Evolutionary conservation across 2,888 invertebrate species (phyloP).

Genomic region (Syrista parreyssii): DNA sequence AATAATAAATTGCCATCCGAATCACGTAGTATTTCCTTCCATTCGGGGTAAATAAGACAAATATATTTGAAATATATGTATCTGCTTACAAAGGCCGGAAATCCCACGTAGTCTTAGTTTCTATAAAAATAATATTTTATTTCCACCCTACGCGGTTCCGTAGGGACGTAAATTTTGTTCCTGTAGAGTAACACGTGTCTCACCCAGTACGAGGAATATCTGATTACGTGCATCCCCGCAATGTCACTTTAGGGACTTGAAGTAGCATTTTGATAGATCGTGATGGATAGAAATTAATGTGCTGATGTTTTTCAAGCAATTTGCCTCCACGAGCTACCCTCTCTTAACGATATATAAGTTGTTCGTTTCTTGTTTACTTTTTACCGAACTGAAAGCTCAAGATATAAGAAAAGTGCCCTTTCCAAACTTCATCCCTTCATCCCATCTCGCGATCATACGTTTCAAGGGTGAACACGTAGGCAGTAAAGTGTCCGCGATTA

Average conservation of each 20-base stretch:
- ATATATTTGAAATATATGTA: not conserved
- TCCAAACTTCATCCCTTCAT: not conserved
- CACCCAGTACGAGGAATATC: not conserved
- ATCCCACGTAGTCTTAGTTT: not conserved
- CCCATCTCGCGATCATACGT: not conserved
- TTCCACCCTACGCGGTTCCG: not conserved
- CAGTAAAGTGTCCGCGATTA: conserved; percentile 34
- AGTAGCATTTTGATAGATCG: conserved; percentile 37
- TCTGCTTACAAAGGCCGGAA: not conserved
- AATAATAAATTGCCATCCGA: not conserved
- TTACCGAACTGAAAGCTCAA: not conserved
- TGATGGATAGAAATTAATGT: conserved; percentile 37
- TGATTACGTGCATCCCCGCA: not conserved
- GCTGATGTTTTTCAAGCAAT: conserved; percentile 29
- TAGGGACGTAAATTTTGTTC: not conserved
- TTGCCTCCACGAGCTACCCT: not conserved
- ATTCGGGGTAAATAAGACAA: not conserved
- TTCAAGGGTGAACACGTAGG: not conserved
- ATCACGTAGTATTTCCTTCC: not conserved
- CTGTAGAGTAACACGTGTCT: not conserved
- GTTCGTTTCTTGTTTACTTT: not conserved
- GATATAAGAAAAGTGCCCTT: not conserved
- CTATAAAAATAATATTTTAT: not conserved
- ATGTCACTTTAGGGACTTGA: not conserved
- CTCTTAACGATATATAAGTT: not conserved